phyloP scores from a whole-genome alignment of 2,113 vertebrate genomes.

The Clarias gariepinus region DNA sequence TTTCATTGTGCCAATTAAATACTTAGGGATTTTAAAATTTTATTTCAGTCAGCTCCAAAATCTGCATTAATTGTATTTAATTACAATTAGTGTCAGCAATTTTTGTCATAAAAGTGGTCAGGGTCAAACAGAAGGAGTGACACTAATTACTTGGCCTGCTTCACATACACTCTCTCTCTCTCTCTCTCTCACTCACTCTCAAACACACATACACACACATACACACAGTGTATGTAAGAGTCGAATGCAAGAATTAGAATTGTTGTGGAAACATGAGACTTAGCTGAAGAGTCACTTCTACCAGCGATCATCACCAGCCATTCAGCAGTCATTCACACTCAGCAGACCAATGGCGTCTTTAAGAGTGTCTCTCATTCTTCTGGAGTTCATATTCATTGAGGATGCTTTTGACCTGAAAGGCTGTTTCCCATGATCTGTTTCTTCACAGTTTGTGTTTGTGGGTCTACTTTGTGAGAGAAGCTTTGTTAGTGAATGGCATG shows the following conservation, averaged over 20 bases:
- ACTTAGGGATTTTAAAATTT: background rate
- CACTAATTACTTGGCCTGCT: conserved; percentile 21
- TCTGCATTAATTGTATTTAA: conserved; percentile 10
- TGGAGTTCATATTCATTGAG: conserved; percentile 42
- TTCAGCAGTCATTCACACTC: conserved; percentile 38
- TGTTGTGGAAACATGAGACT: conserved; percentile 48
- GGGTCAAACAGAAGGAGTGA: conserved; percentile 24
- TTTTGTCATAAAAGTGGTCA: conserved; percentile 2
- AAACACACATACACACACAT: conserved; percentile 28
- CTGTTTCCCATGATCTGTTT: conserved; percentile 54
- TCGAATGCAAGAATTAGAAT: conserved; percentile 31
- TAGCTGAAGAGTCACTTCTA: conserved; percentile 35
- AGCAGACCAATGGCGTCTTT: conserved; percentile 40
- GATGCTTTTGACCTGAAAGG: conserved; percentile 49
- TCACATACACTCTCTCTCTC: conserved; percentile 19
- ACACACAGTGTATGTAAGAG: conserved; percentile 29
- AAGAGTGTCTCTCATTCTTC: conserved; percentile 46
- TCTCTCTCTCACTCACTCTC: background rate
- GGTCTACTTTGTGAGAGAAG: conserved; percentile 46
- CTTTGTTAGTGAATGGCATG: conserved; percentile 57
- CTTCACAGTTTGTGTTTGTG: conserved; percentile 47
- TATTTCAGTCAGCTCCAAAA: background rate
- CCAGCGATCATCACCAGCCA: conserved; percentile 20
- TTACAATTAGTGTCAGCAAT: background rate
- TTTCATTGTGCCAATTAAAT: background rate